A percentile compares a stretch with the other conserved stretches of the same genome.
These are phyloP conservation scores for Trachelus tabidus DNA, from an alignment of 2,888 invertebrate species.

Conservation along the genomic window DNA sequence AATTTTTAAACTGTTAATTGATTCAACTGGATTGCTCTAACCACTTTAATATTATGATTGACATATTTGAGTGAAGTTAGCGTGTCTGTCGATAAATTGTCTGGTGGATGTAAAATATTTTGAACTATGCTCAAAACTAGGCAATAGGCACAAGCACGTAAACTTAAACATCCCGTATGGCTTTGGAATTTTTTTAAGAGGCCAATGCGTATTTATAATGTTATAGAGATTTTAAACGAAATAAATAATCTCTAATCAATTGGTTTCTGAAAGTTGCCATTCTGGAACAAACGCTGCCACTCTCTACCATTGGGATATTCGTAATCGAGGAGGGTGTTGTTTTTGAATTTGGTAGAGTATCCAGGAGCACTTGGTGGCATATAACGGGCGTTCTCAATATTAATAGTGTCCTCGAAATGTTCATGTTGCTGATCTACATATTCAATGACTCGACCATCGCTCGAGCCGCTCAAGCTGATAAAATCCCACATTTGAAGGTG, in stretches of 20 bases:
- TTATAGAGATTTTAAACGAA: too few species aligned
- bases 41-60: too few species aligned
- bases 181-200: too few species aligned
- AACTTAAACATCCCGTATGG: too few species aligned
- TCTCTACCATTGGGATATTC: slow-evolving; percentile 82
- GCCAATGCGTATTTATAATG: too few species aligned
- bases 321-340: slow-evolving; percentile 75
- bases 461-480: slow-evolving; percentile 77
- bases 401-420: slow-evolving; percentile 82
- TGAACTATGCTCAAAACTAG: too few species aligned
- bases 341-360: slow-evolving; percentile 84
- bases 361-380: slow-evolving; percentile 82
- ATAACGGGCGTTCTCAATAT: slow-evolving; percentile 78
- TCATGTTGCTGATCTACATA: slow-evolving; percentile 92
- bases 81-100: too few species aligned
- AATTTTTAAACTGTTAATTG: too few species aligned
- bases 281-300: slow-evolving; percentile 77
- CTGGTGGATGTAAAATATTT: too few species aligned
- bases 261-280: slow-evolving; percentile 71
- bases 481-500: slow-evolving; percentile 93
- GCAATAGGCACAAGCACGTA: too few species aligned
- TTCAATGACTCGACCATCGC: slow-evolving; percentile 81
- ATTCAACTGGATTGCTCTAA: too few species aligned
- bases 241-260: background rate
- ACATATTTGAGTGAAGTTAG: too few species aligned